Conservation (phyloP, 64 coral and sea anemone genomes). For the Actinia tenebrosa region DNA sequence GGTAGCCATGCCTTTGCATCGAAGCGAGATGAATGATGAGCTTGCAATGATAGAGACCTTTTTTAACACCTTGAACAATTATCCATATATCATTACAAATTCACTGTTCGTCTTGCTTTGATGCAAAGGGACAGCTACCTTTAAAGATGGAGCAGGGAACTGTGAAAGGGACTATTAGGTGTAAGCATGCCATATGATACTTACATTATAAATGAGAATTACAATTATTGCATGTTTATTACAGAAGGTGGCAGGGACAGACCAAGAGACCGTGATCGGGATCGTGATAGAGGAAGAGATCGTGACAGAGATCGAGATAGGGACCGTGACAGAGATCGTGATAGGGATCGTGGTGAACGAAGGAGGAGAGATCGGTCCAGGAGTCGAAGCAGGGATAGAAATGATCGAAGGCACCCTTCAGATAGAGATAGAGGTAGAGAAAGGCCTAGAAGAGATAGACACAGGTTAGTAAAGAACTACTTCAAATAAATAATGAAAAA, state of each 20-base stretch:
- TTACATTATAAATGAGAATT: neutral
- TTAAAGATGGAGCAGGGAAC: no score
- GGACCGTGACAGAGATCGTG: slow-evolving; percentile 20
- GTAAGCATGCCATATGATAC: no score
- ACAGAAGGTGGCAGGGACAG: neutral
- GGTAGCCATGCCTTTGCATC: no score
- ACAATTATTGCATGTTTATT: neutral
- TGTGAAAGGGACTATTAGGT: no score
- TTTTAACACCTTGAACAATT: no score
- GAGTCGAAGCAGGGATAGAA: slow-evolving; percentile 35
- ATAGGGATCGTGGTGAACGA: slow-evolving; percentile 27
- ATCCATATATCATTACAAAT: no score
- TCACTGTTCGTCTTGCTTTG: no score
- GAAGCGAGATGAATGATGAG: no score
- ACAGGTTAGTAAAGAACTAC: neutral
- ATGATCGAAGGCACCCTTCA: slow-evolving; percentile 5
- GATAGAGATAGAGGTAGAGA: slow-evolving; percentile 23
- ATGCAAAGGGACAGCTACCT: no score
- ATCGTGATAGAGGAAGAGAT: slow-evolving; percentile 25
- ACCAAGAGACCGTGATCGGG: slow-evolving; percentile 25
- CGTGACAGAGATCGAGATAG: slow-evolving; percentile 35
- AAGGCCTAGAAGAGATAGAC: slow-evolving; percentile 31
- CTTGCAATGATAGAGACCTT: no score
- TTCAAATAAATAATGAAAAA: no score
- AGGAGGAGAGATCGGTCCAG: slow-evolving; percentile 41